These are phyloP conservation scores for Syngnathus scovelli DNA, from an alignment of 2,113 vertebrate genomes.

Conservation along the genomic window DNA sequence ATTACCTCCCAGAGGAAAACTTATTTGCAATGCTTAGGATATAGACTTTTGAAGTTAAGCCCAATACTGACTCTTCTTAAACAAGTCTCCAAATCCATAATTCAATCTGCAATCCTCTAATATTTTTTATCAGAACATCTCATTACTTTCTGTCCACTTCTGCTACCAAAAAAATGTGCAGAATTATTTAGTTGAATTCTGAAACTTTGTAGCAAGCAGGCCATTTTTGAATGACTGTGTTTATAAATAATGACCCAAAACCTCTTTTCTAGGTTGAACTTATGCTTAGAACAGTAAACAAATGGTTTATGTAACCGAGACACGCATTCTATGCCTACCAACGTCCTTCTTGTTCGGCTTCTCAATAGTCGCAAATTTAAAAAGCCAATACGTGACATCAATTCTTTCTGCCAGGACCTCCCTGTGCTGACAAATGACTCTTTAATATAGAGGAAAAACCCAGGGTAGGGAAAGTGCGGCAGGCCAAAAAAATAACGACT, in stretches of 20 bases:
- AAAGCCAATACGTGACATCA: slow-evolving; percentile 42
- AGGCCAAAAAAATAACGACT: slow-evolving; percentile 51
- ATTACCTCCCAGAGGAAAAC: background rate
- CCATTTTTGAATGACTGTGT: background rate
- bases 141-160: background rate
- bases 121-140: background rate
- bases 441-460: slow-evolving; percentile 52
- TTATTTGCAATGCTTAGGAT: background rate
- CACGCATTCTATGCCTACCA: slow-evolving; percentile 5
- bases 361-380: slow-evolving; percentile 41
- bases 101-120: background rate
- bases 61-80: background rate
- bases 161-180: background rate
- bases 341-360: slow-evolving; percentile 26
- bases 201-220: background rate
- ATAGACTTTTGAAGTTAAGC: background rate
- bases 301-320: background rate
- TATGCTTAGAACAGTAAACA: slow-evolving; percentile 8
- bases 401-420: slow-evolving; percentile 40
- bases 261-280: slow-evolving; percentile 2
- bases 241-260: background rate
- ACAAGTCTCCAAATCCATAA: background rate
- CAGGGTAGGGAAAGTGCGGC: slow-evolving; percentile 39
- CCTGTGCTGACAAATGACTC: slow-evolving; percentile 64
- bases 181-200: slow-evolving; percentile 4